Evolutionary conservation across 2,888 invertebrate genomes (phyloP), one percentile per base, ranked within the genome.

Genomic region (Pantelozetes paolii): DNA sequence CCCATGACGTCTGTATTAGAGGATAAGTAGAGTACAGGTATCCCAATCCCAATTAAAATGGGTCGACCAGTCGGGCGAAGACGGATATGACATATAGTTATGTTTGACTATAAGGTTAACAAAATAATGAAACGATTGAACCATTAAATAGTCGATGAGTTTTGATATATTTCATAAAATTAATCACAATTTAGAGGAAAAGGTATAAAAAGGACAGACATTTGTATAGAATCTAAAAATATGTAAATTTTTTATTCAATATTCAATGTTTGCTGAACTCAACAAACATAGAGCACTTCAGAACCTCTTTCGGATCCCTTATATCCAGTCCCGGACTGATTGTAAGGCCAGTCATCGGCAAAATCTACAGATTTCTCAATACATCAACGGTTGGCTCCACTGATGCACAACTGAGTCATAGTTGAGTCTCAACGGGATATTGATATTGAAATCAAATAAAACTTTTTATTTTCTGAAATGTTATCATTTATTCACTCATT

Each of bases 321-420:
- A n/a, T n/a, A n/a, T n/a, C n/a, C n/a, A n/a, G n/a, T n/a, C n/a
- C n/a, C n/a, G n/a, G n/a, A n/a, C n/a, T 5, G 23, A 30, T 28
- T 26, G 26, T 28, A 15, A 15, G 30, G 15, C 32, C n/a, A n/a
- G 18, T 62, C 36, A 28, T 62, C 62, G 30, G 62, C 18, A 15
- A 62, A 57, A 62, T 62, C 62, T 15, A 18, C n/a, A 32, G 20
- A 62, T 62, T 62, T 32, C 36, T 62, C 62, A 62, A 62, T 62
- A 62, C 62, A 32, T 62, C 62, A 28, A 62, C 62, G 62, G 62
- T 8, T 59, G 20, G 8, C 26, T 59, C 57, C 20, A 26, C 26
- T 11, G 57, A n/a, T n/a, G n/a, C n/a, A n/a, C n/a, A n/a, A n/a
- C n/a, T n/a, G n/a, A n/a, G n/a, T n/a, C n/a, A n/a, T n/a, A n/a